Evolutionary conservation across 2,113 vertebrate genomes (phyloP).

Genomic region (Dasyprocta punctata): DNA sequence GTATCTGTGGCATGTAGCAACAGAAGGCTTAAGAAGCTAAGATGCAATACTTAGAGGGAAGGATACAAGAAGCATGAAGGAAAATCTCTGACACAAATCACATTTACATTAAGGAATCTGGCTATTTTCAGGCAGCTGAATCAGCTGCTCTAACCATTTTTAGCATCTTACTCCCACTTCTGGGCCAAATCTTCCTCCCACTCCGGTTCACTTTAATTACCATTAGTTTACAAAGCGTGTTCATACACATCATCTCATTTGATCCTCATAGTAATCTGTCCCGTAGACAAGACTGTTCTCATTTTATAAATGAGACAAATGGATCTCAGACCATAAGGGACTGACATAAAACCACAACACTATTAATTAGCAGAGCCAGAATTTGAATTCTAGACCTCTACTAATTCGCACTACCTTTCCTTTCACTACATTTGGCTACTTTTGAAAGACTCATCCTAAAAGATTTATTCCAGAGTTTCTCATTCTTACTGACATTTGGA

Average conservation of each 20-base stretch:
- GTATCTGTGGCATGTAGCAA: not conserved
- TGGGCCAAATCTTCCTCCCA: not conserved
- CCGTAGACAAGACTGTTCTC: not conserved
- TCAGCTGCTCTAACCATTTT: constrained; percentile 22
- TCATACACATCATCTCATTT: not conserved
- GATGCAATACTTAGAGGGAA: not conserved
- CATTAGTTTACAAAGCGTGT: constrained; percentile 28
- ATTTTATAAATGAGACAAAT: not conserved
- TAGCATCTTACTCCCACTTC: constrained; percentile 5
- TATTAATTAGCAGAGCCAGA: not conserved
- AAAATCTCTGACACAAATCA: not conserved
- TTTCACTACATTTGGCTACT: not conserved
- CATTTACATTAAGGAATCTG: not conserved
- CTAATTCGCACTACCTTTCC: not conserved
- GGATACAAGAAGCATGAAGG: not conserved
- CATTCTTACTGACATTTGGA: not conserved
- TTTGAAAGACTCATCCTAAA: not conserved
- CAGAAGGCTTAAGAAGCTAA: not conserved
- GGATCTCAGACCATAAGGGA: not conserved
- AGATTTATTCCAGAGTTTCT: not conserved
- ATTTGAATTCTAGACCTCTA: not conserved
- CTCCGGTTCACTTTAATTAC: not conserved
- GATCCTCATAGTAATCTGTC: not conserved
- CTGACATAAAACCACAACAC: not conserved
- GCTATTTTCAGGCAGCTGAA: constrained; percentile 39